phyloP scores from a whole-genome alignment of 37 sponge, comb jelly and placozoan species.

The Theonella swinhoei region DNA sequence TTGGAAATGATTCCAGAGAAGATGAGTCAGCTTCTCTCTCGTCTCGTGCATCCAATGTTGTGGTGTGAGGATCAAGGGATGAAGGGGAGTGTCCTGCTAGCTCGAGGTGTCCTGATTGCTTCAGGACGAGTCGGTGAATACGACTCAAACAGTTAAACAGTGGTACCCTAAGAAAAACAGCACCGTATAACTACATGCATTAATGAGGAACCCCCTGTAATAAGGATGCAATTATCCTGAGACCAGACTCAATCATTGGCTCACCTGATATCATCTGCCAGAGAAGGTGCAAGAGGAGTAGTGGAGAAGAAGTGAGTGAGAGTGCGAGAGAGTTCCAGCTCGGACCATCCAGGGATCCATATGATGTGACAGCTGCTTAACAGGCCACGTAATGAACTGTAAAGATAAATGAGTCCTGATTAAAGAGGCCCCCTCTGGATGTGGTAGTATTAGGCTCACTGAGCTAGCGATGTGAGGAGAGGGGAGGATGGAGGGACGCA shows the following conservation, averaged over 20 bases:
- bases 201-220: not conserved
- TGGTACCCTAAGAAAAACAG: constrained; percentile 8
- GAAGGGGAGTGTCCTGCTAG: constrained; percentile 38
- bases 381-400: constrained; percentile 51
- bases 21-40: not conserved
- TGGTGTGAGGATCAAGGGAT: not conserved
- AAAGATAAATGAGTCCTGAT: not conserved
- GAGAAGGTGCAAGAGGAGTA: constrained; percentile 12
- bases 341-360: constrained; percentile 54
- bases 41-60: not conserved
- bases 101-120: constrained; percentile 49
- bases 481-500: constrained; percentile 66
- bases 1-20: constrained; percentile 9
- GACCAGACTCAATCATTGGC: not conserved
- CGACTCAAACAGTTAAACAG: constrained; percentile 39
- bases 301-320: constrained; percentile 25
- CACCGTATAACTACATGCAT: too few species aligned
- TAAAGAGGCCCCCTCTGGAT: not conserved
- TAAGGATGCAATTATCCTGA: not conserved
- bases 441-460: constrained; percentile 44
- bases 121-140: constrained; percentile 49
- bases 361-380: constrained; percentile 42
- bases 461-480: constrained; percentile 55
- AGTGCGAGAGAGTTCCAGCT: not conserved
- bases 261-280: constrained; percentile 16